A percentile compares a stretch with the other conserved stretches of the same genome.
These are phyloP conservation scores for Cinclus cinclus DNA, from an alignment of 2,113 vertebrate species.

Conservation along the genomic window DNA sequence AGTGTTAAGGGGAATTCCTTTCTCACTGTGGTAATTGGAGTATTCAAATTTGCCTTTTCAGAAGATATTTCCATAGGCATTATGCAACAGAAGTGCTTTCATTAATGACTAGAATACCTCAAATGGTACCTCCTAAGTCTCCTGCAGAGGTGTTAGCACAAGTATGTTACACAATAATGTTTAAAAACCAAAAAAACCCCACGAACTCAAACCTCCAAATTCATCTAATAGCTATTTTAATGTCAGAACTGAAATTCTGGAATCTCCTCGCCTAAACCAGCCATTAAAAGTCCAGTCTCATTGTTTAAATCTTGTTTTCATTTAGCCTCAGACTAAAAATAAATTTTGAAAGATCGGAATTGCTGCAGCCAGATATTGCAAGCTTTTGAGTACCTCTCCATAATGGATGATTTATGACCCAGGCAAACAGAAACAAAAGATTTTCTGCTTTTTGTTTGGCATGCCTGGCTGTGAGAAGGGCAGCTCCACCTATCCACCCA, in stretches of 20 bases:
- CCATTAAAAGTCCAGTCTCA: neutral
- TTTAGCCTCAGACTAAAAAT: slow-evolving; percentile 8
- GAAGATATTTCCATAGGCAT: neutral
- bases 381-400: neutral
- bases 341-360: neutral
- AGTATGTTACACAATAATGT: neutral
- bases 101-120: neutral
- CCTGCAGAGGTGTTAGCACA: neutral
- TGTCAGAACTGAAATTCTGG: neutral
- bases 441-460: neutral
- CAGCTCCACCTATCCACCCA: neutral
- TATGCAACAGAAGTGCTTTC: neutral
- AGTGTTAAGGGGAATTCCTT: neutral
- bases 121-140: neutral
- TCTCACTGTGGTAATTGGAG: neutral
- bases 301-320: neutral
- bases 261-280: neutral
- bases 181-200: neutral
- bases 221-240: neutral
- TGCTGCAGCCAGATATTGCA: neutral
- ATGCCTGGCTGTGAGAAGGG: neutral
- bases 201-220: neutral
- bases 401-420: neutral
- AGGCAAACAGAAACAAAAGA: neutral
- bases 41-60: neutral